phyloP scores from a whole-genome alignment of 2,113 vertebrate species.

The Limnothrissa miodon region DNA sequence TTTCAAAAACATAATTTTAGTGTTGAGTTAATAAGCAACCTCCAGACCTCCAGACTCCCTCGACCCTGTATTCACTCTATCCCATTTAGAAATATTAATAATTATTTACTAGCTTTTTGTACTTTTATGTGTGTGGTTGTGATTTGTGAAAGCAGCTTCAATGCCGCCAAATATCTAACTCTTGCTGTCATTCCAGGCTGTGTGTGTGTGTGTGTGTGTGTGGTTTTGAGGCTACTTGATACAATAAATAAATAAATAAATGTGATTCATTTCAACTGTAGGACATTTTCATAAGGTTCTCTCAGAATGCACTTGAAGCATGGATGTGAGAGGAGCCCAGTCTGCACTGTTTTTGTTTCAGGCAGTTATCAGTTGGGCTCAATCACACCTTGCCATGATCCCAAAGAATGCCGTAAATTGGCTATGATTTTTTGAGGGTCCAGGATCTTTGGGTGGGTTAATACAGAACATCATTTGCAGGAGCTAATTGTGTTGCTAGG shows the following conservation, averaged over 20 bases:
- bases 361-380: no score
- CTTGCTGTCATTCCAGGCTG: neutral
- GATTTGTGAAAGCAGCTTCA: neutral
- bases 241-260: neutral
- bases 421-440: no score
- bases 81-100: no score
- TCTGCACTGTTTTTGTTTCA: no score
- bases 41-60: no score
- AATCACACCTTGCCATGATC: no score
- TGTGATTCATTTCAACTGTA: neutral
- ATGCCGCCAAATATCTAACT: neutral
- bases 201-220: neutral
- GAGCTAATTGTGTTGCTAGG: neutral
- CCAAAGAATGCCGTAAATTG: no score
- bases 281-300: neutral
- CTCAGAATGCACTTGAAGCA: neutral
- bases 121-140: neutral
- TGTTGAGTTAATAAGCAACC: neutral
- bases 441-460: no score
- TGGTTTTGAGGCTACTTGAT: neutral
- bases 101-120: neutral
- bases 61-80: no score
- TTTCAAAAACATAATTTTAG: constrained; percentile 1
- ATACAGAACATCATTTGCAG: neutral
- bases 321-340: no score